Conservation (phyloP, 2,888 invertebrate genomes). For the Ctena decussata region DNA sequence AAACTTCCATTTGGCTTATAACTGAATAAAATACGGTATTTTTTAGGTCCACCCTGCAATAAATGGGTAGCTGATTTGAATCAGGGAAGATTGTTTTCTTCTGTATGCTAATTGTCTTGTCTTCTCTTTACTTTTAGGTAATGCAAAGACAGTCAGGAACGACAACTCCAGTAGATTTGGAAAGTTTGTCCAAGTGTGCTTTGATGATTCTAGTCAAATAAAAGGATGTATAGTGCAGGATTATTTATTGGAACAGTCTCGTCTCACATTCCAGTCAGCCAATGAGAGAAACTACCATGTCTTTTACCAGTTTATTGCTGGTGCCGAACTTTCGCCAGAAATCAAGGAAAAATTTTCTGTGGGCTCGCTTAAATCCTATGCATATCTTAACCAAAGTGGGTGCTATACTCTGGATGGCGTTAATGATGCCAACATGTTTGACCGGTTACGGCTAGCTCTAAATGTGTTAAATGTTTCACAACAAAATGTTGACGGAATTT, state of each 20-base stretch:
- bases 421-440: conserved; percentile 81
- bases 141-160: conserved; percentile 97
- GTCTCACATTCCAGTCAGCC: conserved; percentile 93
- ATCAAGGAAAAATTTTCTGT: conserved; percentile 76
- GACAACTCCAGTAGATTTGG: conserved; percentile 99
- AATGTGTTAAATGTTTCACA: conserved; percentile 79
- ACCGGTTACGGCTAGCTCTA: conserved; percentile 81
- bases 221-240: conserved; percentile 89
- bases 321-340: conserved; percentile 86
- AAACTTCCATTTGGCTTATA: too few relatives aligned
- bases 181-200: conserved; percentile 97
- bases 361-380: conserved; percentile 74
- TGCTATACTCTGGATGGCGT: conserved; percentile 79
- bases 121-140: conserved; percentile 89
- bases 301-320: conserved; percentile 98
- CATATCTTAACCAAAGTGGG: conserved; percentile 82
- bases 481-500: conserved; percentile 81
- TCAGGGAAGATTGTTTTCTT: too few relatives aligned
- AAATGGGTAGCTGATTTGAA: too few relatives aligned
- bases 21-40: too few relatives aligned
- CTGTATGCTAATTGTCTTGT: too few relatives aligned
- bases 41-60: too few relatives aligned
- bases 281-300: conserved; percentile 99
- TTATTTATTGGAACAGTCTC: conserved; percentile 96
- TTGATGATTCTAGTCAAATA: conserved; percentile 91